Percentiles rank a stretch among this genome's conserved stretches.
phyloP scores from a whole-genome alignment of 2,888 invertebrate genomes.

The Mimumesa dahlbomi region DNA sequence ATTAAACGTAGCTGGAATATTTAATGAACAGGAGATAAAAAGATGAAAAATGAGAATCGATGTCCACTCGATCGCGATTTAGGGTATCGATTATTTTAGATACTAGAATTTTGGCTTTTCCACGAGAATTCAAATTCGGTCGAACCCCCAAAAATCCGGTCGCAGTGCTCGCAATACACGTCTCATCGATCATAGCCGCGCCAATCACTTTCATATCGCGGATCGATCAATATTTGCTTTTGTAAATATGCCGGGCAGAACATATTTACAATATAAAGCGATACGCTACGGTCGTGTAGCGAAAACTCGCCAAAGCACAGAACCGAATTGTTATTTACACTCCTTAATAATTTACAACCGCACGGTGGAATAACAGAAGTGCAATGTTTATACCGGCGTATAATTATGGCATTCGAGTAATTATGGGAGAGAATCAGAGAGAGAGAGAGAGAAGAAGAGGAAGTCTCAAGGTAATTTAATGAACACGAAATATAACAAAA shows the following conservation, averaged over 20 bases:
- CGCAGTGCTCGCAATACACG: conserved; percentile 33
- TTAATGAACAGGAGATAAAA: conserved; percentile 42
- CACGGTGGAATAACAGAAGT: too few species aligned
- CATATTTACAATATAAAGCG: conserved; percentile 43
- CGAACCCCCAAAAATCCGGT: conserved; percentile 19
- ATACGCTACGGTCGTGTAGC: background rate
- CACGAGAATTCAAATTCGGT: background rate
- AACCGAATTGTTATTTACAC: conserved; percentile 7
- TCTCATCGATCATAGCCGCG: conserved; percentile 45
- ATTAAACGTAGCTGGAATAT: too few species aligned
- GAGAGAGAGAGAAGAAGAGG: too few species aligned
- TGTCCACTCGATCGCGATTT: too few species aligned
- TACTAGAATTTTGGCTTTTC: conserved; percentile 27
- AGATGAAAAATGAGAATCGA: conserved; percentile 45
- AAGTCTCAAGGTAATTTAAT: too few species aligned
- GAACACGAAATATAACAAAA: too few species aligned
- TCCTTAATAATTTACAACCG: too few species aligned
- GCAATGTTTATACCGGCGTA: too few species aligned
- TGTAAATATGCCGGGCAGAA: conserved; percentile 22
- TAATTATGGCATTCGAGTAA: too few species aligned
- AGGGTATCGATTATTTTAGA: too few species aligned
- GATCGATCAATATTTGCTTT: conserved; percentile 47
- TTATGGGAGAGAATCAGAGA: too few species aligned
- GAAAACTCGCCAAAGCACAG: background rate
- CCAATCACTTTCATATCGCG: conserved; percentile 43